Percentiles rank a stretch among this genome's conserved stretches.
Conservation (phyloP, 1,140 invertebrate species). For the Aradophagus sp. region DNA sequence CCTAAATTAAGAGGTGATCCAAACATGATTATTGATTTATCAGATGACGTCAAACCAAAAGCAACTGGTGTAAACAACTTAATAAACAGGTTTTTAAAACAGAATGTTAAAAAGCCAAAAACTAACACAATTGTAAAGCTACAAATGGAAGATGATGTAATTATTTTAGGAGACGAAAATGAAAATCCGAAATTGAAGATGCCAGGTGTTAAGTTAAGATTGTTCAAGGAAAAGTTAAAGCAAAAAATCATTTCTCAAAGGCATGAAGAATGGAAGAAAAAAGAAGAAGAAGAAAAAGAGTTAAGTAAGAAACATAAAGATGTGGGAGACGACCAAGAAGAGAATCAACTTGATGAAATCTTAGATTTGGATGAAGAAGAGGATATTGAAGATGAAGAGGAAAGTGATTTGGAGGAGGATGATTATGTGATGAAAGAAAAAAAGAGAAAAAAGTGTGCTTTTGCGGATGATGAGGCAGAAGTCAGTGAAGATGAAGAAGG, state of each 20-base stretch:
- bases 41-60: conserved; percentile 67
- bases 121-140: conserved; percentile 64
- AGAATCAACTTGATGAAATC: conserved; percentile 50
- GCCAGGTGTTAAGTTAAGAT: conserved; percentile 78
- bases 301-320: conserved; percentile 58
- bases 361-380: conserved; percentile 62
- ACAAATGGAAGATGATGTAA: conserved; percentile 67
- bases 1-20: conserved; percentile 59
- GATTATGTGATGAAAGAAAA: conserved; percentile 49
- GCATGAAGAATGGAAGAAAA: conserved; percentile 79
- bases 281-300: conserved; percentile 70
- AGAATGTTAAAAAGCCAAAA: conserved; percentile 77
- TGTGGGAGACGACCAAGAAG: conserved; percentile 42
- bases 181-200: conserved; percentile 67
- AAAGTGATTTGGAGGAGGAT: conserved; percentile 62
- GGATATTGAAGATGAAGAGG: conserved; percentile 50
- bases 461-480: conserved; percentile 70
- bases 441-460: conserved; percentile 58
- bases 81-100: conserved; percentile 78
- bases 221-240: conserved; percentile 79
- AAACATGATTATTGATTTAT: conserved; percentile 78
- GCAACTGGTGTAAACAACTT: conserved; percentile 76
- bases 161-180: conserved; percentile 48
- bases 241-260: conserved; percentile 78
- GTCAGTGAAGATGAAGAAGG: conserved; percentile 63